A percentile compares a stretch with the other conserved stretches of the same genome.
Conservation (phyloP, 1,140 invertebrate species). For the Drosophila sucinea region DNA sequence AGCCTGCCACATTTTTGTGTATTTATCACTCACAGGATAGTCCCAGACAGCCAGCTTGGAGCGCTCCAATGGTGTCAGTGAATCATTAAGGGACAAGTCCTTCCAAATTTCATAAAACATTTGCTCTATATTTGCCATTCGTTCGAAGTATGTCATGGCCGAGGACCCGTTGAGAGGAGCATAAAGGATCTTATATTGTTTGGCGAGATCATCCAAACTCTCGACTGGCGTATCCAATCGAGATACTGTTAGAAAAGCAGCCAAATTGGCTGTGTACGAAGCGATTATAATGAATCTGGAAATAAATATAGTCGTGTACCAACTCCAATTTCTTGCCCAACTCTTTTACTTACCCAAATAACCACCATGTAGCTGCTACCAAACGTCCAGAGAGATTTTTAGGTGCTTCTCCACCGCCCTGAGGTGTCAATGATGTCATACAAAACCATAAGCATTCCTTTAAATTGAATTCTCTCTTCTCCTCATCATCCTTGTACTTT, state of each 20-base stretch:
- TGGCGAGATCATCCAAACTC: constrained; percentile 95
- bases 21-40: constrained; percentile 99
- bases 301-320: constrained; percentile 16
- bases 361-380: constrained; percentile 98
- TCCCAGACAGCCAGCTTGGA: constrained; percentile 99
- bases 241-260: constrained; percentile 96
- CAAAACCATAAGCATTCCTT: constrained; percentile 99
- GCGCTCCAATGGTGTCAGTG: constrained; percentile 92
- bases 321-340: constrained; percentile 17
- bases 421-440: constrained; percentile 98
- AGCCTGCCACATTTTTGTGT: constrained; percentile 98
- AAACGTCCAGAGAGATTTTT: constrained; percentile 96
- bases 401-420: constrained; percentile 94
- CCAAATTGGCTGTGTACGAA: constrained; percentile 98
- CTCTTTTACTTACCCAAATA: constrained; percentile 88
- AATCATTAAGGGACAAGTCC: constrained; percentile 98
- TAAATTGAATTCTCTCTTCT: constrained; percentile 96
- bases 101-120: constrained; percentile 99
- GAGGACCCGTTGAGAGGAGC: constrained; percentile 91
- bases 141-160: constrained; percentile 96
- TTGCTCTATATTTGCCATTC: constrained; percentile 98
- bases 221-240: constrained; percentile 96
- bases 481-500: constrained; percentile 96
- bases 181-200: constrained; percentile 98
- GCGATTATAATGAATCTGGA: constrained; percentile 96